These are phyloP conservation scores for Pogonocherus hispidulus DNA, from an alignment of 2,888 invertebrate species.

Conservation along the genomic window DNA sequence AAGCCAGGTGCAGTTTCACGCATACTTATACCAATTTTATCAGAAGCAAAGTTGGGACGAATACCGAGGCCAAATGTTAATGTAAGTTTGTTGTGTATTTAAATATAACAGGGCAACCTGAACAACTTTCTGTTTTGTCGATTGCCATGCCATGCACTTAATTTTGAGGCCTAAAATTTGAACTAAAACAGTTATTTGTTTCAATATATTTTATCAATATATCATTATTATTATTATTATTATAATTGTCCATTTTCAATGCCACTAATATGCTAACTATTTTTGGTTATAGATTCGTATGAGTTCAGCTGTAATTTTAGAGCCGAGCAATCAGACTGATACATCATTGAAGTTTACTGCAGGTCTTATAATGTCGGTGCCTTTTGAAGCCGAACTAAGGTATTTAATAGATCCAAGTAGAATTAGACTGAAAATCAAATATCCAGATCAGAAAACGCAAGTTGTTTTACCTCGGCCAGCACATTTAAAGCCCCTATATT, in stretches of 20 bases:
- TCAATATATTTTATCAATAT: no score
- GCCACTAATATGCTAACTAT: no score
- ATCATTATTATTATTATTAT: no score
- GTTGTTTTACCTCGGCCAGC: slow-evolving; percentile 83
- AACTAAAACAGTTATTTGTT: no score
- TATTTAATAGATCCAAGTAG: slow-evolving; percentile 82
- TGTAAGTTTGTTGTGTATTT: slow-evolving; percentile 62
- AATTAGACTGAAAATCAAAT: slow-evolving; percentile 87
- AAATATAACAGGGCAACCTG: no score
- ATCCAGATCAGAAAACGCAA: slow-evolving; percentile 92
- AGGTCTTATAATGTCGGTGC: slow-evolving; percentile 89
- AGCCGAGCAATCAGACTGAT: slow-evolving; percentile 86
- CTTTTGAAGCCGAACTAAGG: slow-evolving; percentile 87
- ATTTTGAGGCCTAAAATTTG: no score
- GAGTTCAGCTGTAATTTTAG: slow-evolving; percentile 85
- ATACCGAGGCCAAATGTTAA: slow-evolving; percentile 79
- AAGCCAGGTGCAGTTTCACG: slow-evolving; percentile 89
- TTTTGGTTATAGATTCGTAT: slow-evolving; percentile 79
- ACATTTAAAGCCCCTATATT: slow-evolving; percentile 80
- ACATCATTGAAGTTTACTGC: slow-evolving; percentile 92
- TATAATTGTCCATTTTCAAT: no score
- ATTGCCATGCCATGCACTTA: no score
- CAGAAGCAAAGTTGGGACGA: slow-evolving; percentile 76
- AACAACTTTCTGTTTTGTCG: no score
- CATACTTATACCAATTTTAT: slow-evolving; percentile 82